Evolutionary conservation across 2,888 invertebrate genomes (phyloP).

Genomic region (Tetrapedia diversipes): DNA sequence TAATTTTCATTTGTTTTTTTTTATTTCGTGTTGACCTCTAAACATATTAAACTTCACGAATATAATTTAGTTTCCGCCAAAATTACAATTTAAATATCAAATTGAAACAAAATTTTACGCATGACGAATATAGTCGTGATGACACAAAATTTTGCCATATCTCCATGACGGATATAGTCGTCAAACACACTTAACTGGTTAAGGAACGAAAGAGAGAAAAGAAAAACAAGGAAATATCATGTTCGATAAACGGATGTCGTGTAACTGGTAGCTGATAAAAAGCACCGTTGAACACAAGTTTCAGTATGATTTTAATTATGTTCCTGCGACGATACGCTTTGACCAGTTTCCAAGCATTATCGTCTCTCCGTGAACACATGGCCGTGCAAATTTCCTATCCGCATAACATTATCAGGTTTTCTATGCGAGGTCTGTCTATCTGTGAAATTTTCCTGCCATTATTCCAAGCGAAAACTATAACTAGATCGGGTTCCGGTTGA

Average conservation of each 20-base stretch:
- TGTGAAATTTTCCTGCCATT: background rate
- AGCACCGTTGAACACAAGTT: background rate
- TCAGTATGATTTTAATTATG: background rate
- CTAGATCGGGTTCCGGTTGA: background rate
- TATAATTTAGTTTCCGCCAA: too few relatives aligned
- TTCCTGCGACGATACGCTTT: conserved; percentile 3
- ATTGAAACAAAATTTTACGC: too few relatives aligned
- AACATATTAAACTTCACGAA: too few relatives aligned
- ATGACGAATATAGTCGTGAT: too few relatives aligned
- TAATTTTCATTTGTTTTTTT: too few relatives aligned
- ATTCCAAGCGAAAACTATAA: background rate
- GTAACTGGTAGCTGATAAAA: background rate
- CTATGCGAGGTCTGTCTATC: background rate
- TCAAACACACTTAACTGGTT: too few relatives aligned
- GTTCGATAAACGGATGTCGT: too few relatives aligned
- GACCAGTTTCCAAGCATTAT: background rate
- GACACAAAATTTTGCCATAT: too few relatives aligned
- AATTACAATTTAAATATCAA: too few relatives aligned
- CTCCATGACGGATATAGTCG: too few relatives aligned
- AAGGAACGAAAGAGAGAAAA: too few relatives aligned
- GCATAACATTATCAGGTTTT: conserved; percentile 4
- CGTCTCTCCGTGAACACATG: background rate
- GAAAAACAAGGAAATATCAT: background rate
- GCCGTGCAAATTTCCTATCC: conserved; percentile 2
- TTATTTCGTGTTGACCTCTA: too few relatives aligned